Evolutionary conservation across 92 coral and sea anemone species (phyloP), one percentile per base, ranked within the genome.

Genomic region (Porites divaricata): DNA sequence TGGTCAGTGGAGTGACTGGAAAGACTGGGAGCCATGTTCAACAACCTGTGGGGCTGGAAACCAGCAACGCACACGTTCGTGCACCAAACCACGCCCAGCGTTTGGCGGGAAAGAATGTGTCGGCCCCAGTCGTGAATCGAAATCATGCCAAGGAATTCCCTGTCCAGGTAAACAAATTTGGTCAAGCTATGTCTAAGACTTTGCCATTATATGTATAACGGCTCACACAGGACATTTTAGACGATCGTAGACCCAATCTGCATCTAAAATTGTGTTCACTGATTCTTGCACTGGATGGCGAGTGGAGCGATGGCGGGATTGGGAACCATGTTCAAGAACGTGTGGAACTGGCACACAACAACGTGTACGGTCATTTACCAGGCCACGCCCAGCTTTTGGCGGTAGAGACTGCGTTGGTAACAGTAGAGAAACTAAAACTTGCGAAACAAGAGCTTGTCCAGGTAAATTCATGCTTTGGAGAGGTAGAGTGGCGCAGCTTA

Each of bases 61-160:
- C 4, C 83, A 78, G 63, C 63, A 64, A 49, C 72, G 83, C 7
- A 50, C n/a, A 14, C 83, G 83, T 21, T 6, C 70, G 64, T 78
- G 83, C 51, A 26, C 80, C 11, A 41, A 59, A 12, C 80, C 83
- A 13, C 83, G 63, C 45, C 74, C 83, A 45, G 23, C 63, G 9
- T 78, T 78, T 78, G 83, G 83, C 11, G 83, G 83, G 23, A 51
- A 50, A 66, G 83, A 78, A 41, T 89, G 92, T 72, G 85, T 86
- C 21, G 92, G 92, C 28, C 22, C 53, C 68, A 72, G 81, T 41
- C 70, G 76, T 45, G 86, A 84, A 57, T 57, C 77, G 11, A 79
- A 78, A 23, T 75, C 92, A 6, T 89, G 92, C 62, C 72, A 62
- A 13, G 85, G 71, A 65, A 74, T 69, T n/a, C 85, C 86, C 13